These are phyloP conservation scores for Sebastolobus altivelis DNA, from an alignment of 2,797 vertebrate species.

Conservation along the genomic window DNA sequence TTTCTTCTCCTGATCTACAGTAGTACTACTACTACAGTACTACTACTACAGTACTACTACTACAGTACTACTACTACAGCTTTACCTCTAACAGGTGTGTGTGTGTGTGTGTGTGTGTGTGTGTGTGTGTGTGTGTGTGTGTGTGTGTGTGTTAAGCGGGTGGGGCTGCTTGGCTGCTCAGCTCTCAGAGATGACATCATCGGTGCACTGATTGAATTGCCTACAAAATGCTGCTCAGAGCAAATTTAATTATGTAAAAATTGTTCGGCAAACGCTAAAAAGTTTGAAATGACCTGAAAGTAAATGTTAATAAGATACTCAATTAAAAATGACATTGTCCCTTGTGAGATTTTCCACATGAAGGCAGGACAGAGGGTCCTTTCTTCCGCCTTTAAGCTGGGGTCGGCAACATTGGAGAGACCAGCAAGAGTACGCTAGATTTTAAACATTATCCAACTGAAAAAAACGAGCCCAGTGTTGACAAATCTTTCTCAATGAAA, in stretches of 20 bases:
- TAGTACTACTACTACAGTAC: too few species aligned
- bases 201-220: conserved; percentile 21
- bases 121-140: conserved; percentile 19
- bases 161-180: conserved; percentile 30
- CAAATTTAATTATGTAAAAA: neutral
- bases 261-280: neutral
- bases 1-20: too few species aligned
- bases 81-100: too few species aligned
- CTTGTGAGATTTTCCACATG: too few species aligned
- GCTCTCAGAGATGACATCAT: conserved; percentile 48
- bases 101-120: neutral
- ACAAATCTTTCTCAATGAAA: neutral
- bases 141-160: conserved; percentile 7
- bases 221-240: neutral
- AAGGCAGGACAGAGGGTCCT: neutral
- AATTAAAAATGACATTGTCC: neutral
- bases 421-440: too few species aligned
- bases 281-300: neutral
- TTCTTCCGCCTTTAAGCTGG: neutral
- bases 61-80: too few species aligned
- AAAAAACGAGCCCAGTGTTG: neutral
- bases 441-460: neutral
- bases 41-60: too few species aligned
- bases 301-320: neutral
- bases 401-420: too few species aligned